Base-by-base conservation (phyloP, 2,797 vertebrate genomes). In the Serranus cabrilla region DNA sequence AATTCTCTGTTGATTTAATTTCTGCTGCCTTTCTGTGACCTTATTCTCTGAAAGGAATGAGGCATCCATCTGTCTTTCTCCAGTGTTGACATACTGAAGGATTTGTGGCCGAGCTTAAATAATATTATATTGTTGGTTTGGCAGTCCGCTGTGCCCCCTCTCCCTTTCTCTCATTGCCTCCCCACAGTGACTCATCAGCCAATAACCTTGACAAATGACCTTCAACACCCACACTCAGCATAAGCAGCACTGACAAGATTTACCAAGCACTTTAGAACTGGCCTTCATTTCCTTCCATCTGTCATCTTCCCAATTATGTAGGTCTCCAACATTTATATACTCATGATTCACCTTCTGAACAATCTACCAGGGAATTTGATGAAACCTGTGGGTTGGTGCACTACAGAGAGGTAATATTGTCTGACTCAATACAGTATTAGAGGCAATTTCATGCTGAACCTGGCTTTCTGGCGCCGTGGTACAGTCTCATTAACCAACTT, bases 171-270 rank as follows among this genome's bases (percentile, higher is more conserved):
- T 73, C 43, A 20, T 47, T 75, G 59, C 78, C 63, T 85, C 56
- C 65, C 72, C 16, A 54, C 27, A 2, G 76, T 90, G 87, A 92
- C 82, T 91, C 89, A 91, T 89, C 85, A 74, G 74, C 68, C 84
- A 85, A 89, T 84, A 91, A 91, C 89, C 88, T 91, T 92, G 85
- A 93, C 71, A 88, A 90, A 89, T 77, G 84, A 92, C 89, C 90
- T 88, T 90, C 81, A 89, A 67, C 85, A 64, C 84, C 79, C 84
- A 88, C 88, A 75, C 72, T 80, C 71, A 39, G 71, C 71, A 80
- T 42, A 39, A n/a, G 74, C 75, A 83, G 74, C 57, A 67, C 84
- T 62, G 71, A 86, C 65, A 80, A 88, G 82, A 89, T 87, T 80
- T 87, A 84, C 64, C 81, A 83, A 86, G 80, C 78, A 75, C 80